A percentile compares a stretch with the other conserved stretches of the same genome.
These are phyloP conservation scores for Elephantulus edwardii DNA, from an alignment of 2,113 vertebrate species.

Conservation along the genomic window DNA sequence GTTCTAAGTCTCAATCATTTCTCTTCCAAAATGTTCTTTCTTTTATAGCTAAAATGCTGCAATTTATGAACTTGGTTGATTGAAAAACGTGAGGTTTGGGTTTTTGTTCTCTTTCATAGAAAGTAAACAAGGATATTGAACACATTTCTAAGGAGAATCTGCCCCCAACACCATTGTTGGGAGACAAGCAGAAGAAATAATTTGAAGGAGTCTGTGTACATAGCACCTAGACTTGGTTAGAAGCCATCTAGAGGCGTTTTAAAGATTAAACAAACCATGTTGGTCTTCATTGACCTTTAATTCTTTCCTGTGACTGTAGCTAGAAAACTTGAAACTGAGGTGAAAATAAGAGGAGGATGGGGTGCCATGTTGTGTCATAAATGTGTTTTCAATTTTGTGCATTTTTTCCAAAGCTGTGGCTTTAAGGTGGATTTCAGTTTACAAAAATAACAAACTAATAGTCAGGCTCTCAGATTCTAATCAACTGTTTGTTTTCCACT, in stretches of 20 bases:
- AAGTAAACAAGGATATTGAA: slow-evolving; percentile 55
- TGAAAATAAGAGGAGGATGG: background rate
- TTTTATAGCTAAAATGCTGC: slow-evolving; percentile 71
- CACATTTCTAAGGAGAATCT: background rate
- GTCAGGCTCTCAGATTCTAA: slow-evolving; percentile 42
- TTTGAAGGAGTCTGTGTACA: background rate
- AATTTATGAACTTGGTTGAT: slow-evolving; percentile 67
- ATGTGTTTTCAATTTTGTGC: slow-evolving; percentile 45
- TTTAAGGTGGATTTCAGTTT: slow-evolving; percentile 37
- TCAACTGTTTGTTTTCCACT: slow-evolving; percentile 36
- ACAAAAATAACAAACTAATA: slow-evolving; percentile 41
- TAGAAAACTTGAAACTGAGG: slow-evolving; percentile 48
- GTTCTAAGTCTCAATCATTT: slow-evolving; percentile 57
- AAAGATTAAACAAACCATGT: slow-evolving; percentile 45
- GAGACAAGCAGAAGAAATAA: slow-evolving; percentile 17
- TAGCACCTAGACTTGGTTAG: background rate
- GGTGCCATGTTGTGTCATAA: background rate
- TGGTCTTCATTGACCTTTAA: slow-evolving; percentile 23
- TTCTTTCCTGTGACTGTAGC: background rate
- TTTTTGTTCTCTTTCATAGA: slow-evolving; percentile 7
- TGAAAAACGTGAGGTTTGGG: slow-evolving; percentile 46
- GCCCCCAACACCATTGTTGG: background rate
- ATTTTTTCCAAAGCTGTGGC: background rate
- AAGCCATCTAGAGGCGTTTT: background rate
- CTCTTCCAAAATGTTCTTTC: slow-evolving; percentile 67